Conservation (phyloP, 2,888 invertebrate species). For the Polymixis flavicincta region DNA sequence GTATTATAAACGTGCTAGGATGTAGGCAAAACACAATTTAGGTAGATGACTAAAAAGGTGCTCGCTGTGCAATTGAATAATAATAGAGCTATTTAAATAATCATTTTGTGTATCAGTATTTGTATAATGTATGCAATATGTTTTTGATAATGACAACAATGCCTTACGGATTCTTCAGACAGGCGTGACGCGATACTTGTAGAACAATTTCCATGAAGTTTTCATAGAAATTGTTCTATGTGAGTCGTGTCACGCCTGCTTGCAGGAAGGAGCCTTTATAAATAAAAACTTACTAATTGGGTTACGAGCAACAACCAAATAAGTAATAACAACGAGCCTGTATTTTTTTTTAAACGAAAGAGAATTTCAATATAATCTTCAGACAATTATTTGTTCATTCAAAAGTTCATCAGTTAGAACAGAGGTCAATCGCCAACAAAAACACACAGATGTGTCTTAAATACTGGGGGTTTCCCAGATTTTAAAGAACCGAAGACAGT, state of each 20-base stretch:
- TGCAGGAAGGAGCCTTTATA: too few species aligned
- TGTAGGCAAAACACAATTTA: background rate
- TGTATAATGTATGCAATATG: background rate
- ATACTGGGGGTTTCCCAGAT: conserved; percentile 8
- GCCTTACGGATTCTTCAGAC: too few species aligned
- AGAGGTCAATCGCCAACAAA: background rate
- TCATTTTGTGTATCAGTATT: background rate
- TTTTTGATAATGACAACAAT: background rate
- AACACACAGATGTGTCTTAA: background rate
- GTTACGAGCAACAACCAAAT: background rate
- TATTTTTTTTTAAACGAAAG: background rate
- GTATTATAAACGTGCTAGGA: background rate
- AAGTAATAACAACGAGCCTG: background rate
- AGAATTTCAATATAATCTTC: background rate
- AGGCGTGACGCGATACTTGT: too few species aligned
- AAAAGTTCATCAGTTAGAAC: background rate
- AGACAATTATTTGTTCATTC: conserved; percentile 13
- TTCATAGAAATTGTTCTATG: too few species aligned
- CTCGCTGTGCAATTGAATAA: background rate
- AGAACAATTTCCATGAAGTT: too few species aligned
- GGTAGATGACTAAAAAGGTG: background rate
- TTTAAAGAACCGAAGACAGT: conserved; percentile 1
- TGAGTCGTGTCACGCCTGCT: too few species aligned
- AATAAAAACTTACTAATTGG: too few species aligned
- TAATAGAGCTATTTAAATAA: background rate